A percentile compares a stretch with the other conserved stretches of the same genome.
phyloP scores from a whole-genome alignment of 1,140 invertebrate genomes.

The Triops cancriformis region DNA sequence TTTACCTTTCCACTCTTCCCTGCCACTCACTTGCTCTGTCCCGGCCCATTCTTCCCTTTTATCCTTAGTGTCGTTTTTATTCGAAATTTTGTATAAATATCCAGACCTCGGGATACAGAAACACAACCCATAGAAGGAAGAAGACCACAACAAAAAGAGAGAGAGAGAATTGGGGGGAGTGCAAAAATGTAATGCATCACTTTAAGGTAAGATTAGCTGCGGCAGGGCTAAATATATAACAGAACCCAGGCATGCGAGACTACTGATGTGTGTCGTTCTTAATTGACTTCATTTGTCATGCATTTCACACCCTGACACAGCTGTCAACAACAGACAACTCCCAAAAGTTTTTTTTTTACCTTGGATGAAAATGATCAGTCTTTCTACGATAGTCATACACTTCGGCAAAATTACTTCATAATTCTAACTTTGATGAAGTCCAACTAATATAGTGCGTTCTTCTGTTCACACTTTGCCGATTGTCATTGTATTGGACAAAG shows the following conservation, averaged over 20 bases:
- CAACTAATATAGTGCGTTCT: too few species aligned
- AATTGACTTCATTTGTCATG: conserved; percentile 1
- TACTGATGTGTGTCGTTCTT: neutral
- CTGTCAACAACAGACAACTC: neutral
- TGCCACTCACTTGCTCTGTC: neutral
- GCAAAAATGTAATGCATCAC: neutral
- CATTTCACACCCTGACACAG: neutral
- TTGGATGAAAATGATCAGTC: neutral
- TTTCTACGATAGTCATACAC: too few species aligned
- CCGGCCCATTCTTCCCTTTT: neutral
- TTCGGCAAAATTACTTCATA: too few species aligned
- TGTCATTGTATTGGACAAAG: too few species aligned
- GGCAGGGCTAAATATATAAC: neutral
- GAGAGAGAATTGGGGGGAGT: neutral
- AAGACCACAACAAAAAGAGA: neutral
- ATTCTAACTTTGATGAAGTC: too few species aligned
- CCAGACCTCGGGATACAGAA: too few species aligned
- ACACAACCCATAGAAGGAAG: neutral
- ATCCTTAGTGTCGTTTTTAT: too few species aligned
- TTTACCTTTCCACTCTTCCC: neutral
- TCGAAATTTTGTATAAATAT: too few species aligned
- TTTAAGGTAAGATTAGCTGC: neutral
- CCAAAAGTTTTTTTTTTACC: neutral
- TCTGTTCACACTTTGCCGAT: too few species aligned
- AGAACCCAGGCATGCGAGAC: neutral